Conservation (phyloP, 2,888 invertebrate genomes). For the Lissocephala sabroskyi region DNA sequence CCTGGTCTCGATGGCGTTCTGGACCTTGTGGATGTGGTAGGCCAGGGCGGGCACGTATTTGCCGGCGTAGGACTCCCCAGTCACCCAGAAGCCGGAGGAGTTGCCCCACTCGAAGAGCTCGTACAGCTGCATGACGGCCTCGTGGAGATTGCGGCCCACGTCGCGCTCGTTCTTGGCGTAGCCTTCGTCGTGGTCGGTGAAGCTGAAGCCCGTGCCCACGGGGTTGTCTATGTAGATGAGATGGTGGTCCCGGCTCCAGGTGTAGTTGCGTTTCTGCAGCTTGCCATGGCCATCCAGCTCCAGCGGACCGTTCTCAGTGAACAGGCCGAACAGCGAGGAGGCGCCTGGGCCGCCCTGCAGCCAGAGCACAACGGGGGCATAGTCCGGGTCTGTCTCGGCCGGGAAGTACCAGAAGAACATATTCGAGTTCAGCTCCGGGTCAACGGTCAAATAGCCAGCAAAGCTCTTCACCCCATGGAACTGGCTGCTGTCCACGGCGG, state of each 20-base stretch:
- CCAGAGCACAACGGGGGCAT: constrained; percentile 86
- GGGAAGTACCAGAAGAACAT: constrained; percentile 96
- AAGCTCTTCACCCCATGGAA: constrained; percentile 73
- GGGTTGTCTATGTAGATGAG: constrained; percentile 95
- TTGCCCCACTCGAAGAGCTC: constrained; percentile 84
- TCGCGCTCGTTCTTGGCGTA: constrained; percentile 85
- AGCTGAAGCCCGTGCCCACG: constrained; percentile 93
- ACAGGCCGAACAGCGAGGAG: constrained; percentile 84
- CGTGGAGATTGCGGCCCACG: constrained; percentile 86
- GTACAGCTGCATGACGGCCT: constrained; percentile 86
- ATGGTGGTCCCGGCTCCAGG: constrained; percentile 84
- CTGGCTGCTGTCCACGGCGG: constrained; percentile 64
- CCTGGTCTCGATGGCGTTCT: constrained; percentile 66
- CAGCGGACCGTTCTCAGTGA: constrained; percentile 89
- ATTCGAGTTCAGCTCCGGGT: constrained; percentile 83
- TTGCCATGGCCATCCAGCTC: constrained; percentile 72
- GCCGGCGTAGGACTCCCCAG: constrained; percentile 93
- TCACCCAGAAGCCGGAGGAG: constrained; percentile 85
- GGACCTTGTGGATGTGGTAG: constrained; percentile 76
- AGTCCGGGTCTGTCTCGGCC: constrained; percentile 73
- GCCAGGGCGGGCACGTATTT: constrained; percentile 83
- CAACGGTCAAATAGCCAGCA: constrained; percentile 85
- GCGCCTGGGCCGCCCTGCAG: constrained; percentile 90
- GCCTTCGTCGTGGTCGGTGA: constrained; percentile 83
- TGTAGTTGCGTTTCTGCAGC: constrained; percentile 77